phyloP scores from a whole-genome alignment of 2,113 vertebrate genomes.

The Lophotis ruficrista region DNA sequence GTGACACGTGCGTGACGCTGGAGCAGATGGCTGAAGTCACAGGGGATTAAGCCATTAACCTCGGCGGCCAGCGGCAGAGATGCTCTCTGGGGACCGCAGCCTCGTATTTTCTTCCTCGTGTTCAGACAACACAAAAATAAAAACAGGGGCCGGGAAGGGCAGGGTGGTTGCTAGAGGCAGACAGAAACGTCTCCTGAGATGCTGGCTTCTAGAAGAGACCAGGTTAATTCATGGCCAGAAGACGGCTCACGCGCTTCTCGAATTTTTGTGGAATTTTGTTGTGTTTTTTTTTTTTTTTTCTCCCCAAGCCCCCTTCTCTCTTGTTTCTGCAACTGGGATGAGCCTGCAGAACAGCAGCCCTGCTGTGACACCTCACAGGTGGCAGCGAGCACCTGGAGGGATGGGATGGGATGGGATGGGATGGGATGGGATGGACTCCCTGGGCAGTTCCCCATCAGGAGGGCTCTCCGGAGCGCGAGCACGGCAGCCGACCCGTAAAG shows the following conservation, averaged over 20 bases:
- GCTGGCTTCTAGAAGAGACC: not conserved
- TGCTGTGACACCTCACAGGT: not conserved
- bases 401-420: accelerated
- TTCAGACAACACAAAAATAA: not conserved
- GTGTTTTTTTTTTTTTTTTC: not conserved
- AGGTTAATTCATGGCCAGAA: not conserved
- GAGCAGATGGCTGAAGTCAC: constrained; percentile 57
- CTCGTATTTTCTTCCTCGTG: not conserved
- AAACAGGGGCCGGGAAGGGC: not conserved
- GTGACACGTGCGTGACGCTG: not conserved
- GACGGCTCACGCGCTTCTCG: not conserved
- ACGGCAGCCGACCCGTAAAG: not conserved
- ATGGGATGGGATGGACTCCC: accelerated
- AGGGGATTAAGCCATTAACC: constrained; percentile 53
- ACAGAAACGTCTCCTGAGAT: not conserved
- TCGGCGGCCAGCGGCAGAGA: not conserved
- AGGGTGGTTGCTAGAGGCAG: not conserved
- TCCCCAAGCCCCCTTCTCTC: not conserved
- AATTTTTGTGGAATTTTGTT: not conserved
- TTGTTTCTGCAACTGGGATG: not conserved
- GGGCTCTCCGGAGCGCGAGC: not conserved
- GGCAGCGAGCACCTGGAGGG: not conserved
- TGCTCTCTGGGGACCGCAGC: not conserved
- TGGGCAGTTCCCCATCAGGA: accelerated
- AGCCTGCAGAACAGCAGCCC: not conserved